Conservation (phyloP, 1,140 invertebrate species). For the Bombus waltoni region DNA sequence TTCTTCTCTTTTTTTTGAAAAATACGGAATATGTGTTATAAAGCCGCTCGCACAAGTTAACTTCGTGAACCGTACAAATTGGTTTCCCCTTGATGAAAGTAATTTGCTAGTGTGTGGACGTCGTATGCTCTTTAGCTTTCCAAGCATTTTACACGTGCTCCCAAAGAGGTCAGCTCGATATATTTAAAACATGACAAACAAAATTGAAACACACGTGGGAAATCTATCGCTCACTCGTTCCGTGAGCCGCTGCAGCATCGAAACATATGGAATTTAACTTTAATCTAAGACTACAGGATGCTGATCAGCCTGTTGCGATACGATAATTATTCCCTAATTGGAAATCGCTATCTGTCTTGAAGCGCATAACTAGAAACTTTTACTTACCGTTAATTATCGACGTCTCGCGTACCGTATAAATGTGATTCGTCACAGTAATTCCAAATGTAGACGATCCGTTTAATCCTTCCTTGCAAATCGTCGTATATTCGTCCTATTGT, state of each 20-base stretch:
- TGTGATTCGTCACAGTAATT: not conserved
- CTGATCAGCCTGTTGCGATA: constrained; percentile 27
- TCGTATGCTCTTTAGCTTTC: not conserved
- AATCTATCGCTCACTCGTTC: not conserved
- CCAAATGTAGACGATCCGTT: not conserved
- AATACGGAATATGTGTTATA: not conserved
- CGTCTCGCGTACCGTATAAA: not conserved
- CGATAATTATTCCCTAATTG: constrained; percentile 60
- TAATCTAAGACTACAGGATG: not conserved
- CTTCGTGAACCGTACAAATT: not conserved
- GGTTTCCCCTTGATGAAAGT: not conserved
- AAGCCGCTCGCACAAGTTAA: not conserved
- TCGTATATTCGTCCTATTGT: too few species aligned
- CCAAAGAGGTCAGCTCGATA: not conserved
- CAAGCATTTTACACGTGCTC: not conserved
- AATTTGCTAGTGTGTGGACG: not conserved
- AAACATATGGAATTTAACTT: not conserved
- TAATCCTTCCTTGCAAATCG: not conserved
- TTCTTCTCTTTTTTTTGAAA: not conserved
- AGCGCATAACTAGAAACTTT: constrained; percentile 50
- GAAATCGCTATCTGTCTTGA: constrained; percentile 31
- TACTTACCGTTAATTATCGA: constrained; percentile 49
- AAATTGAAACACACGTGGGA: not conserved
- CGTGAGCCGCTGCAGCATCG: too few species aligned
- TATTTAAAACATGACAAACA: not conserved